Base-by-base conservation (phyloP, 2,797 vertebrate genomes). In the Peromyscus eremicus region DNA sequence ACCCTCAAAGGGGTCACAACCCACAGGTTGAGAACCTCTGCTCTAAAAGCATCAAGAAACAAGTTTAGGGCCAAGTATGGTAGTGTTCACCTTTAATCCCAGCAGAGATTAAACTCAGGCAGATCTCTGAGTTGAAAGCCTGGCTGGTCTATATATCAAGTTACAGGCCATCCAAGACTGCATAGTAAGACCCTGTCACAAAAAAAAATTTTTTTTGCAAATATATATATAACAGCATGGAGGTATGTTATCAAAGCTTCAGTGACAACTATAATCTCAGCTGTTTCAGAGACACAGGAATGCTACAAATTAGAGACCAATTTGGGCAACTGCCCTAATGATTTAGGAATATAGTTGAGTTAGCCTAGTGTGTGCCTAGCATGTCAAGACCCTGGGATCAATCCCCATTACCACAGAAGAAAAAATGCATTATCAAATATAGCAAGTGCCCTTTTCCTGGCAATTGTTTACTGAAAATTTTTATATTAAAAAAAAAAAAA, bases 391-490 rank as follows among this genome's bases (percentile, higher is more conserved):
- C 46, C 60, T 66, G n/a, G 21, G 64, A 68, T 91, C n/a, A 66
- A 7, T 70, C 27, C n/a, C n/a, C 19, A 81, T 55, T 57, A 57
- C 29, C 52, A 70, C n/a, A 82, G n/a, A 70, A 81, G 60, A 68
- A 80, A 90, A 91, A 71, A 57, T 55, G 12, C 9, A 79, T 43
- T 81, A 37, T 49, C 60, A 34, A 91, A 89, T 94, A 25, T 17
- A 94, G 89, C 37, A 76, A 62, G 62, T 93, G 68, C 66, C 83
- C 76, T 85, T 97, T 94, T 91, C 55, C n/a, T 89, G 10, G 43
- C 32, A 89, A 94, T 55, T 93, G n/a, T 93, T 94, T 93, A 88
- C 90, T 96, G 52, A 66, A 17, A 62, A 57, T 76, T 90, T 96
- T 92, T 84, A 60, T 87, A 94, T 87, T 95, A 91, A 2, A 89